Conservation (phyloP, 1,140 invertebrate genomes). For the Zaprionus ornatus region DNA sequence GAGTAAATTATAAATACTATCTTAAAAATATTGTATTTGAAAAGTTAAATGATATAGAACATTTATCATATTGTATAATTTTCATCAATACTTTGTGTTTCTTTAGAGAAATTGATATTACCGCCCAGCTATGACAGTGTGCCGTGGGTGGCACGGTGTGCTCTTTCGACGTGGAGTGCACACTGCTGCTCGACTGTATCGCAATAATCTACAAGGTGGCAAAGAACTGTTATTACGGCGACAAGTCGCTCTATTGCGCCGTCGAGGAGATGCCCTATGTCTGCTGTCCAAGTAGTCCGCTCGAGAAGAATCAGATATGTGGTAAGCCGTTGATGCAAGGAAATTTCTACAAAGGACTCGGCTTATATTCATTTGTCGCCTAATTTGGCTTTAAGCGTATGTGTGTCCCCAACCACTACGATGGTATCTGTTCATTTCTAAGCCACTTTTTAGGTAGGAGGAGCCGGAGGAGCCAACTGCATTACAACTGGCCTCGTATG, state of each 20-base stretch:
- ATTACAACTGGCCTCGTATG: conserved; percentile 83
- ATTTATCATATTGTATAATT: too few relatives aligned
- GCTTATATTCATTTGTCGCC: conserved; percentile 88
- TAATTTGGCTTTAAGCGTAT: conserved; percentile 88
- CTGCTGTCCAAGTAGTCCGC: conserved; percentile 80
- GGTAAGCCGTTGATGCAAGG: conserved; percentile 87
- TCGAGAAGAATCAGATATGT: conserved; percentile 84
- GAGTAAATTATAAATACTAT: too few relatives aligned
- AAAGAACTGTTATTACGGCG: conserved; percentile 78
- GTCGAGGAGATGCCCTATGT: conserved; percentile 80
- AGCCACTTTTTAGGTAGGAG: too few relatives aligned
- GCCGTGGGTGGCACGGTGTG: conserved; percentile 48
- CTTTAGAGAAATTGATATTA: conserved; percentile 61
- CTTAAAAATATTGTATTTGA: too few relatives aligned
- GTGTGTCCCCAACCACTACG: conserved; percentile 55
- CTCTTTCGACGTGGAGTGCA: conserved; percentile 75
- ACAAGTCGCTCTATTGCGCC: conserved; percentile 80
- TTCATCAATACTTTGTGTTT: neutral
- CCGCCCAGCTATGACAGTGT: conserved; percentile 21
- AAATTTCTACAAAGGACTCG: conserved; percentile 87
- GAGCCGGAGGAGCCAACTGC: conserved; percentile 84
- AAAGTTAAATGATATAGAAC: too few relatives aligned
- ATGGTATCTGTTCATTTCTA: neutral
- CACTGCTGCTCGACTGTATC: conserved; percentile 78
- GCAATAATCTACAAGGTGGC: conserved; percentile 79